These are phyloP conservation scores for Leucophenga varia DNA, from an alignment of 1,140 invertebrate species.

Conservation along the genomic window DNA sequence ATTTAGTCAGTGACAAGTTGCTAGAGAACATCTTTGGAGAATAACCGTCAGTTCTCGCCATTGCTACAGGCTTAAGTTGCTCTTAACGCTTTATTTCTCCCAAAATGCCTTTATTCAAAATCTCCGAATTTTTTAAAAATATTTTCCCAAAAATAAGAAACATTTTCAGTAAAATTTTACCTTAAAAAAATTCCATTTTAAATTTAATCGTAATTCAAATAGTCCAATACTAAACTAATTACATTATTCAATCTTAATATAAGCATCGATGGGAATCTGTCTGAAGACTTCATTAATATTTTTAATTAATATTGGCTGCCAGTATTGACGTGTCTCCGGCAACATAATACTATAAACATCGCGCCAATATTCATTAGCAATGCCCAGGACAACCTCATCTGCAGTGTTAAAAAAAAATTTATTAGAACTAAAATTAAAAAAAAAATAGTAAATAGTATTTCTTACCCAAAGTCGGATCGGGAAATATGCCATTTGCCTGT, in stretches of 20 bases:
- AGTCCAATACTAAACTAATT: no score
- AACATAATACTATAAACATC: constrained; percentile 46
- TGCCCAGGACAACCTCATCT: constrained; percentile 45
- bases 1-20: no score
- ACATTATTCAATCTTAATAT: constrained; percentile 13
- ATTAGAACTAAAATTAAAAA: background rate
- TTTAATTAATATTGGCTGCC: constrained; percentile 39
- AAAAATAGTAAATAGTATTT: background rate
- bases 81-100: no score
- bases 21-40: no score
- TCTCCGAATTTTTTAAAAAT: no score
- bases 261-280: constrained; percentile 41
- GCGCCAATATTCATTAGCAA: constrained; percentile 52
- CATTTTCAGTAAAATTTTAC: no score
- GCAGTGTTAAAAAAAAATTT: constrained; percentile 7
- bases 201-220: no score
- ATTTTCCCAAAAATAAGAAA: no score
- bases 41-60: no score
- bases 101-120: no score
- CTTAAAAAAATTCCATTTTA: no score
- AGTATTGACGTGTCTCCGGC: constrained; percentile 43
- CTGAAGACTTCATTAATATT: constrained; percentile 36
- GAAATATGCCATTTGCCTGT: constrained; percentile 45
- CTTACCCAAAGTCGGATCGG: constrained; percentile 49
- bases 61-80: no score